phyloP scores from a whole-genome alignment of 2,888 invertebrate genomes.

The Trachelus tabidus region DNA sequence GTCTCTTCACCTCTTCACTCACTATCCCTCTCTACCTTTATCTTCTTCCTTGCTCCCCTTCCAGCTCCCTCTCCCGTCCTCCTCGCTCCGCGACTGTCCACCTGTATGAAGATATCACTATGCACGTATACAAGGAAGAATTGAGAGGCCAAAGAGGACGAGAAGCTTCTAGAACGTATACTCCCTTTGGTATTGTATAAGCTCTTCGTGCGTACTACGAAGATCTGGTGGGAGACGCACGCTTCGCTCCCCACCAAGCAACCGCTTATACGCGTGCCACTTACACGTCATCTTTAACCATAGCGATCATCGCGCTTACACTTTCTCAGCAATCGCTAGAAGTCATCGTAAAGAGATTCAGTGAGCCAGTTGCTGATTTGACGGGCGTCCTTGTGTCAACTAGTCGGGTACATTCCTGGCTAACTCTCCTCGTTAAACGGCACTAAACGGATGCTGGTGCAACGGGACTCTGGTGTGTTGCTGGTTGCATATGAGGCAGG shows the following conservation, averaged over 20 bases:
- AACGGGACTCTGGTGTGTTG: background rate
- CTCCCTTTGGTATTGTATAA: background rate
- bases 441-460: background rate
- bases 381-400: background rate
- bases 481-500: background rate
- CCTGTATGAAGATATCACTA: background rate
- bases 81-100: background rate
- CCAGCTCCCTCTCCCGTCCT: background rate
- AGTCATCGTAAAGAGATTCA: background rate
- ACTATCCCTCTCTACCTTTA: constrained; percentile 33
- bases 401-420: no score
- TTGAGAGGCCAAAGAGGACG: background rate
- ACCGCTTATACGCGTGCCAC: background rate
- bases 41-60: constrained; percentile 17
- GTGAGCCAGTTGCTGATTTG: background rate
- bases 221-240: background rate
- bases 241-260: background rate
- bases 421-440: background rate
- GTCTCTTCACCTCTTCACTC: constrained; percentile 26
- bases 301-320: background rate
- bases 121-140: background rate
- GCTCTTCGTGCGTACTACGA: background rate
- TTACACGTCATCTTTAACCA: background rate
- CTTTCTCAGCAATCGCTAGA: background rate
- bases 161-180: background rate